phyloP scores from a whole-genome alignment of 1,140 invertebrate genomes.

The Trachelipus rathkii region DNA sequence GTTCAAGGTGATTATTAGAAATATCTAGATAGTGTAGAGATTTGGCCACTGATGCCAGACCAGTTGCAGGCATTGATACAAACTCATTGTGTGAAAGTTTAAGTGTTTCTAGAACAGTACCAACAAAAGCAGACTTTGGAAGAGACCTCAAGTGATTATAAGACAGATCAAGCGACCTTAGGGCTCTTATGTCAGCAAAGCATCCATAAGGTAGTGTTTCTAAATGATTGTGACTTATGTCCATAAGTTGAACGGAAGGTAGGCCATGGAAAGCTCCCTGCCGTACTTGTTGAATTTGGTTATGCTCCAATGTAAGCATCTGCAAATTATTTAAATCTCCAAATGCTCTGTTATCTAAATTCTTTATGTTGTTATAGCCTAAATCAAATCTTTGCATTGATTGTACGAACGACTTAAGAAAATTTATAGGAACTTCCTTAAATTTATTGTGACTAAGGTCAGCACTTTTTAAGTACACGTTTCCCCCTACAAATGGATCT shows the following conservation, averaged over 20 bases:
- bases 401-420: constrained; percentile 60
- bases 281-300: constrained; percentile 66
- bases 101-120: constrained; percentile 71
- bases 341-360: constrained; percentile 67
- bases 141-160: constrained; percentile 70
- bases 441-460: constrained; percentile 52
- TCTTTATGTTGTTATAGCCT: constrained; percentile 67
- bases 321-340: constrained; percentile 53
- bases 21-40: constrained; percentile 48
- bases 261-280: constrained; percentile 64
- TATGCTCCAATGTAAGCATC: constrained; percentile 67
- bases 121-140: constrained; percentile 70
- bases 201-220: constrained; percentile 72
- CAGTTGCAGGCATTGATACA: constrained; percentile 57
- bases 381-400: constrained; percentile 63
- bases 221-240: constrained; percentile 72
- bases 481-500: constrained; percentile 74
- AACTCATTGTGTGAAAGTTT: constrained; percentile 75
- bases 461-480: constrained; percentile 57
- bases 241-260: constrained; percentile 67
- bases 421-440: constrained; percentile 60
- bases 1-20: constrained; percentile 63
- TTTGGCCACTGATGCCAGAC: constrained; percentile 41
- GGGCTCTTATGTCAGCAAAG: constrained; percentile 69
- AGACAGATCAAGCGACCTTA: constrained; percentile 70